phyloP scores from a whole-genome alignment of 2,797 vertebrate species.

The Gambelia wislizenii region DNA sequence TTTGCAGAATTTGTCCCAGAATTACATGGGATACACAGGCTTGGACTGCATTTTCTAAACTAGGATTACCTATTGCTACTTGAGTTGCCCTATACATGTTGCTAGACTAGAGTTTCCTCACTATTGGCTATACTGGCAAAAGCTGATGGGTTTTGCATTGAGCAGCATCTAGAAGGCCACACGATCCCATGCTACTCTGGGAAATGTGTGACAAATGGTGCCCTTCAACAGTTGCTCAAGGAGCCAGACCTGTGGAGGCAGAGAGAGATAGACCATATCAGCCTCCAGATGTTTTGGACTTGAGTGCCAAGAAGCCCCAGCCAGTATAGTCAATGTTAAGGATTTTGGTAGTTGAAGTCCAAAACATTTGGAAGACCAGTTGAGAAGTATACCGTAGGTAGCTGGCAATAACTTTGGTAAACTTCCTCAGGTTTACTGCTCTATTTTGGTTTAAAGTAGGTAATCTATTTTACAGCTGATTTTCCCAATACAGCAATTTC shows the following conservation, averaged over 20 bases:
- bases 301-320: background rate
- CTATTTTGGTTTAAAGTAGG: background rate
- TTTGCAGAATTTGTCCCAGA: background rate
- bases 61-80: too few relatives aligned
- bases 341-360: background rate
- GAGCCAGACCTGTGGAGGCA: background rate
- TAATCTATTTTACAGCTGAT: background rate
- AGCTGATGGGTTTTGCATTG: too few relatives aligned
- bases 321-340: background rate
- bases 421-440: background rate
- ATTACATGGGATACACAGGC: background rate
- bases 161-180: too few relatives aligned
- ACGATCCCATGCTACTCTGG: too few relatives aligned
- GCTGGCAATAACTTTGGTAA: too few relatives aligned
- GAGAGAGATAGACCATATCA: background rate
- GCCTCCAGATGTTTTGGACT: background rate
- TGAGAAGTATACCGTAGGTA: too few relatives aligned
- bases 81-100: too few relatives aligned
- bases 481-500: background rate
- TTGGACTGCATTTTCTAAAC: background rate
- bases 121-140: too few relatives aligned
- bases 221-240: background rate
- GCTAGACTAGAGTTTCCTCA: too few relatives aligned
- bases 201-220: background rate
- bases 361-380: background rate